A percentile compares a stretch with the other conserved stretches of the same genome.
Conservation (phyloP, 2,113 vertebrate species). For the Sphaerodactylus townsendi region DNA sequence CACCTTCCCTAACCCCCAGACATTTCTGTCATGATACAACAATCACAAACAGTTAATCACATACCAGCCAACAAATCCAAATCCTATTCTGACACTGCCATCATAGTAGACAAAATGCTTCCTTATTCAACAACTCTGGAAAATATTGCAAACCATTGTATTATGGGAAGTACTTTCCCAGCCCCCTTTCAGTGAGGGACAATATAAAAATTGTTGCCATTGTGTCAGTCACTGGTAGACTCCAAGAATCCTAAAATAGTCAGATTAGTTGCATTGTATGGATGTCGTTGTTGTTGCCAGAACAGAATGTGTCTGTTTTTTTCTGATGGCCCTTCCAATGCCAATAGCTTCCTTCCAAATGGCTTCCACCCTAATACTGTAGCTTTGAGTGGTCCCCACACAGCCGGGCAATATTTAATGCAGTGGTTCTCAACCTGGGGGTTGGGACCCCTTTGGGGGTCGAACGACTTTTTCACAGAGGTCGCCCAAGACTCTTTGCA, state of each 20-base stretch:
- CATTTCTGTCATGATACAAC: neutral
- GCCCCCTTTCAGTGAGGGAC: neutral
- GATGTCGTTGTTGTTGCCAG: neutral
- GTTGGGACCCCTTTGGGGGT: no score
- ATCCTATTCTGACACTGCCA: constrained; percentile 19
- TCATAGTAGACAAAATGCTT: neutral
- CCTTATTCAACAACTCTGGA: neutral
- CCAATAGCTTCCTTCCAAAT: neutral
- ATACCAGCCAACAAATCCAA: constrained; percentile 10
- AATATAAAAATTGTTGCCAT: neutral
- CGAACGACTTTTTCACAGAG: no score
- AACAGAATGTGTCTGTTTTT: neutral
- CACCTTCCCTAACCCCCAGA: neutral
- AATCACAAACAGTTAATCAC: neutral
- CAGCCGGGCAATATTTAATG: neutral
- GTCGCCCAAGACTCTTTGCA: no score
- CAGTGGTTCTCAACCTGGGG: no score
- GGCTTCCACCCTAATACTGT: neutral
- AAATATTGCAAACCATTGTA: neutral
- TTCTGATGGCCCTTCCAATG: neutral
- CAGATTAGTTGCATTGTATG: neutral
- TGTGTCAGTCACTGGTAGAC: neutral
- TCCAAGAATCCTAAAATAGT: constrained; percentile 13
- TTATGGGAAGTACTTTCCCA: neutral
- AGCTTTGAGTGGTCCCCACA: neutral